Evolutionary conservation across 2,888 invertebrate species (phyloP).

Genomic region (Agriopis marginaria): DNA sequence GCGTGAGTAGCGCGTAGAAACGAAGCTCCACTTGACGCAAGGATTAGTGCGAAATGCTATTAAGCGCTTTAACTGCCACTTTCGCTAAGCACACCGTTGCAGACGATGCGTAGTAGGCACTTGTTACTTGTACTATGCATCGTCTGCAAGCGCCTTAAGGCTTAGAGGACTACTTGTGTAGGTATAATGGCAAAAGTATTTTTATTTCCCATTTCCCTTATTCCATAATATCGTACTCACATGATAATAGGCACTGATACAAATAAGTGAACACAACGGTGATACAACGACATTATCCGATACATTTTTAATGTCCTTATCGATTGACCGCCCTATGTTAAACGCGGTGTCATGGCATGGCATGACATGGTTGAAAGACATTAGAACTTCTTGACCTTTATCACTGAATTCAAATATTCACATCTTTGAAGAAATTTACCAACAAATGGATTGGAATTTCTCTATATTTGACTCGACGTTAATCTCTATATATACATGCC

Average conservation of each 20-base stretch:
- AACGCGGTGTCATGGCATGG: slow-evolving; percentile 22
- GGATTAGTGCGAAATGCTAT: too few species aligned
- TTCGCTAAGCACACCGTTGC: too few species aligned
- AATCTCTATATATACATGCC: not conserved
- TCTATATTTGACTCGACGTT: not conserved
- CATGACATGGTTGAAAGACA: slow-evolving; percentile 22
- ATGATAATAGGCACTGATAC: not conserved
- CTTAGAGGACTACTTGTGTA: too few species aligned
- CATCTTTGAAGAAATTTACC: not conserved
- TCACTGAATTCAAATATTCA: not conserved
- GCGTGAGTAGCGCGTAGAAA: too few species aligned
- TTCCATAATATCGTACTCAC: not conserved
- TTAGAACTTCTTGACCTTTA: slow-evolving; percentile 19
- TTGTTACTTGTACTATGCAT: too few species aligned
- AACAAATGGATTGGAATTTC: not conserved
- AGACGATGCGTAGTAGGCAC: too few species aligned
- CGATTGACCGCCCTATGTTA: slow-evolving; percentile 63
- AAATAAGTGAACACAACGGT: not conserved
- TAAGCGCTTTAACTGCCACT: too few species aligned
- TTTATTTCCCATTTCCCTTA: not conserved
- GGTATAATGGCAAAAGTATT: not conserved
- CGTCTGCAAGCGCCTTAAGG: too few species aligned
- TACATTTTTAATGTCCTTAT: slow-evolving; percentile 70
- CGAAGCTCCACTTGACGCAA: too few species aligned
- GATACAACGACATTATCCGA: not conserved